Evolutionary conservation across 2,113 vertebrate genomes (phyloP), one percentile per base, ranked within the genome.

Genomic region (Anthoscopus minutus): DNA sequence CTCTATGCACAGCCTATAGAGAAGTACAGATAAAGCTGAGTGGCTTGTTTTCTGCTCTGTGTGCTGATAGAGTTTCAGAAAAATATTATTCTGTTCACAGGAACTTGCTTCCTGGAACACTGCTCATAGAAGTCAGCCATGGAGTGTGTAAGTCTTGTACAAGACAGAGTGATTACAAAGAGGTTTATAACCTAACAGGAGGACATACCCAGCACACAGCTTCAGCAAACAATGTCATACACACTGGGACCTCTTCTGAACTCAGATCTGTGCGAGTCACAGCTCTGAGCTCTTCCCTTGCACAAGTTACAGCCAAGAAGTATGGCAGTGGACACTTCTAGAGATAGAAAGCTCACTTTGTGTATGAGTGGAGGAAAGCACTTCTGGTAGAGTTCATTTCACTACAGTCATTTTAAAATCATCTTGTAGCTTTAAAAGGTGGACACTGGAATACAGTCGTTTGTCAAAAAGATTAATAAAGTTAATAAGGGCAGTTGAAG

Each of bases 391-490:
- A 62, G 73, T 7, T 79, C 44, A 67, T 47, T 58, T 80, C 15
- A 10, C 24, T 25, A 24, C 23, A 42, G 15, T 20, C 35, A 53
- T 60, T 77, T 71, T 33, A n/a, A 65, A 65, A 82, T 38, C 33
- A 78, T 64, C 87, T 54, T 78, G 71, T 23, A 81, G 23, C 47
- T 79, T 87, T 91, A 65, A 78, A 91, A 81, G 23, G 21, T 78
- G 60, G 84, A 65, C 71, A 47, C 33, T 44, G 9, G 3, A 91
- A 83, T 61, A 21, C 45, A 77, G 84, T 5, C 72, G 62, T 65
- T 33, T 87, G 11, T 90, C 73, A 65, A 81, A 83, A 95, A 62
- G 18, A 95, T 70, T 84, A 89, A 92, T 89, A 85, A 86, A 81
- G 9, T 37, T 74, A 66, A 66, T 85, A 61, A 74, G 81, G 76